phyloP scores from a whole-genome alignment of 1,140 invertebrate genomes.

The Leptopilina boulardi region DNA sequence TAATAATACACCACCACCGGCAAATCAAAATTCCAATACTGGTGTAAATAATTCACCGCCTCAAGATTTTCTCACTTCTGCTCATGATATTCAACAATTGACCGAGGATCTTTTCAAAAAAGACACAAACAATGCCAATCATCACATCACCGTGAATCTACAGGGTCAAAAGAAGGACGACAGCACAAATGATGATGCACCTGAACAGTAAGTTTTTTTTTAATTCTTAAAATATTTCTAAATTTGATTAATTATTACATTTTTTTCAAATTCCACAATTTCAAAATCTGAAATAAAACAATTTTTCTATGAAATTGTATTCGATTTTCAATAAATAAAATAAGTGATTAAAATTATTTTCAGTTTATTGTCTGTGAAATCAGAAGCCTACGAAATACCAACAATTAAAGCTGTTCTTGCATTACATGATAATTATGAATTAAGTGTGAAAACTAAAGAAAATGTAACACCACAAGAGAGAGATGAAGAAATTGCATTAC shows the following conservation, averaged over 20 bases:
- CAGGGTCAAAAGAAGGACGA: constrained; percentile 73
- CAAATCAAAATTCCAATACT: neutral
- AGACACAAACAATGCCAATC: constrained; percentile 73
- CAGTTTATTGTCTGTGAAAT: constrained; percentile 69
- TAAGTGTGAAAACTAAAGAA: constrained; percentile 77
- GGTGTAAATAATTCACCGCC: constrained; percentile 59
- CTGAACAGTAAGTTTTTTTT: constrained; percentile 68
- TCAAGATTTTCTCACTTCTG: constrained; percentile 63
- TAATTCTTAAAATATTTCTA: neutral
- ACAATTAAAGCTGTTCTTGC: constrained; percentile 72
- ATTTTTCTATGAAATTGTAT: neutral
- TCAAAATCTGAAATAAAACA: neutral
- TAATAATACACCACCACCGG: constrained; percentile 34
- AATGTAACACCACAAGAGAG: constrained; percentile 76
- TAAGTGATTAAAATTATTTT: constrained; percentile 34
- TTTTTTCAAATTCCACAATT: too few species aligned
- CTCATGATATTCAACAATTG: constrained; percentile 71
- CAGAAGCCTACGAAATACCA: constrained; percentile 70
- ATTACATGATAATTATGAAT: constrained; percentile 74
- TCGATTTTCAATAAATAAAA: neutral
- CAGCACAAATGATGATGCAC: constrained; percentile 69
- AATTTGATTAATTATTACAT: neutral
- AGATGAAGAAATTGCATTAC: constrained; percentile 77
- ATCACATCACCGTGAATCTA: constrained; percentile 71
- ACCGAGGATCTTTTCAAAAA: constrained; percentile 69